phyloP scores from a whole-genome alignment of 37 sponge, comb jelly and placozoan species.

The Chondrosia reniformis region DNA sequence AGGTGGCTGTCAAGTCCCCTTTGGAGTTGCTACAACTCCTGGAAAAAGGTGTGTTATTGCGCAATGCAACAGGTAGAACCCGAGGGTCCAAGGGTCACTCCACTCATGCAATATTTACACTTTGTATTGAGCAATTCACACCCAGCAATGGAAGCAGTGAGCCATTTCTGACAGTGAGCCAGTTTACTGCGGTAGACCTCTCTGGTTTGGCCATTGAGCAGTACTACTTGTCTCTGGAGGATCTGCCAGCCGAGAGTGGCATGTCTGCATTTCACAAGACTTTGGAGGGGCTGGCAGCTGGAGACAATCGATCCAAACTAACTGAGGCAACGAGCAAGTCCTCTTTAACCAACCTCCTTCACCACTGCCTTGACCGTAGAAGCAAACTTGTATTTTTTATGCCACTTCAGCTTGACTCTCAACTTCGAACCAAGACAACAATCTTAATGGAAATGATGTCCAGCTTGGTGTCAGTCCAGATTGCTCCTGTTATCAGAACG shows the following conservation, averaged over 20 bases:
- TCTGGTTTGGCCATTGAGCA: slow-evolving; percentile 39
- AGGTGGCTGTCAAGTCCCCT: slow-evolving; percentile 21
- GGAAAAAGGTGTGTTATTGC: slow-evolving; percentile 55
- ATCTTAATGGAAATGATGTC: background rate
- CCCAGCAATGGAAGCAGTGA: background rate
- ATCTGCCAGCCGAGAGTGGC: slow-evolving; percentile 7
- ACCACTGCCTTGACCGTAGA: slow-evolving; percentile 47
- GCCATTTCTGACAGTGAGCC: background rate
- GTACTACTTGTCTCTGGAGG: background rate
- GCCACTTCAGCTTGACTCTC: background rate
- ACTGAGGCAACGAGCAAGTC: slow-evolving; percentile 13
- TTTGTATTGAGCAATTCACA: slow-evolving; percentile 19
- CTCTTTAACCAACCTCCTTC: slow-evolving; percentile 42
- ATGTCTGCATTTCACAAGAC: slow-evolving; percentile 25
- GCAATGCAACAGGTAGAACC: slow-evolving; percentile 59
- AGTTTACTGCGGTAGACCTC: slow-evolving; percentile 38
- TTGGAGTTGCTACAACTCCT: slow-evolving; percentile 38
- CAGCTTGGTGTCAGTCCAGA: background rate
- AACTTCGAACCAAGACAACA: background rate
- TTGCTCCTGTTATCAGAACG: background rate
- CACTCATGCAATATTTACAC: slow-evolving; percentile 50
- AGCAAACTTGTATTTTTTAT: slow-evolving; percentile 8
- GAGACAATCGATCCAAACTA: background rate
- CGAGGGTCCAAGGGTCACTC: slow-evolving; percentile 24
- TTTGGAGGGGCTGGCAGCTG: background rate